Evolutionary conservation across 2,113 vertebrate species (phyloP), one percentile per base, ranked within the genome.

Genomic region (Chiloscyllium plagiosum): DNA sequence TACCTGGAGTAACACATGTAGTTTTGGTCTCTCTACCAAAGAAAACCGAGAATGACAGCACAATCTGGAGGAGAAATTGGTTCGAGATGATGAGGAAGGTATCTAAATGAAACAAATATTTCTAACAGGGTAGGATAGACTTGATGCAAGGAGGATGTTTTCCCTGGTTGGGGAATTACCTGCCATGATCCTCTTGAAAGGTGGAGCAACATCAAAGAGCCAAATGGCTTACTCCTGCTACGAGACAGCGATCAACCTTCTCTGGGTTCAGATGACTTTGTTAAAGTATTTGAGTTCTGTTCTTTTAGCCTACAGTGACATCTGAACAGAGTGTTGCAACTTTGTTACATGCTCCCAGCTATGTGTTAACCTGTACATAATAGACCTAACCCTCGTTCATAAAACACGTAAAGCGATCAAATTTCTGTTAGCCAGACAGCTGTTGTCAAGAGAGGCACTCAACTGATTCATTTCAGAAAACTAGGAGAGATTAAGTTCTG

Each of bases 251-350:
- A 61, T 61, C 89, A 66, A 92, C 89, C 56, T 66, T 93, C 61
- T 20, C 33, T 66, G 87, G 89, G 56, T 66, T 93, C 89, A 93
- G 89, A 93, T 37, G 61, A 37, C 61, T 66, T 66, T 68, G 61
- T 66, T 66, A 66, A 93, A 66, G 61, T 93, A 66, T 92, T 92
- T 19, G 33, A 66, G 89, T 19, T 65, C 42, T 66, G 61, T 66
- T 93, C 89, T 66, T 93, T 93, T n/a, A n/a, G 89, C 37, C 1
- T 66, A 68, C 0, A n/a, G 89, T 37, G 89, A 68, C 89, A 93
- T 93, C 61, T 93, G 89, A 93, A 92, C 89, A 93, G 89, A 61
- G 33, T 65, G 61, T 68, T 93, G 61, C 89, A 93, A 61, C 61
- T 93, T 93, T 68, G 61, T 93, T 66, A 33, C 89, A 66, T 19